Conservation (phyloP, 2,797 vertebrate genomes). For the Heteromormyrus szaboi region DNA sequence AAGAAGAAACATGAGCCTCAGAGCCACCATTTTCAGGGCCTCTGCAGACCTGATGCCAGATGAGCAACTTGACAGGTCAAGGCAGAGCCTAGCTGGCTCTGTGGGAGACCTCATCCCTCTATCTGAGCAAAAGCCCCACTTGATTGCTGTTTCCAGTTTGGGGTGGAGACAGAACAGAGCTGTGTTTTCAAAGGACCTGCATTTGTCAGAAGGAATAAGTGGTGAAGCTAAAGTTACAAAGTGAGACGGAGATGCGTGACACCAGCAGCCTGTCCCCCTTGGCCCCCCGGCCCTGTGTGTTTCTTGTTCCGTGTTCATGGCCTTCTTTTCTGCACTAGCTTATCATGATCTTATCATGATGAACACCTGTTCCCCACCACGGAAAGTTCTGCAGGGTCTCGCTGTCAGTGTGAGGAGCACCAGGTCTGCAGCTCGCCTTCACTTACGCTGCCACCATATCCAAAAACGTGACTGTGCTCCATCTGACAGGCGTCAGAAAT, state of each 20-base stretch:
- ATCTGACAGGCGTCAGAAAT: neutral
- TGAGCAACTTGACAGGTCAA: neutral
- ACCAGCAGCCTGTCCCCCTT: neutral
- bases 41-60: neutral
- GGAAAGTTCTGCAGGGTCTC: neutral
- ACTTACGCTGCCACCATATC: neutral
- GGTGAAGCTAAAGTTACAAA: neutral
- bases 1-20: neutral
- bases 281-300: neutral
- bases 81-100: neutral
- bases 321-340: neutral
- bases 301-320: neutral
- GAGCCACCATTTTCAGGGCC: neutral
- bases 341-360: slow-evolving; percentile 9
- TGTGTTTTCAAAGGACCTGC: neutral
- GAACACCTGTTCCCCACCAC: slow-evolving; percentile 6
- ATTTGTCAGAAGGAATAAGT: neutral
- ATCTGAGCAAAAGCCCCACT: neutral
- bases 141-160: neutral
- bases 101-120: neutral
- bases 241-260: neutral
- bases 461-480: neutral
- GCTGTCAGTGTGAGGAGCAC: neutral
- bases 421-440: neutral
- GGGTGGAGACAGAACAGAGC: neutral